These are phyloP conservation scores for Dryobota labecula DNA, from an alignment of 2,888 invertebrate genomes.

Conservation along the genomic window DNA sequence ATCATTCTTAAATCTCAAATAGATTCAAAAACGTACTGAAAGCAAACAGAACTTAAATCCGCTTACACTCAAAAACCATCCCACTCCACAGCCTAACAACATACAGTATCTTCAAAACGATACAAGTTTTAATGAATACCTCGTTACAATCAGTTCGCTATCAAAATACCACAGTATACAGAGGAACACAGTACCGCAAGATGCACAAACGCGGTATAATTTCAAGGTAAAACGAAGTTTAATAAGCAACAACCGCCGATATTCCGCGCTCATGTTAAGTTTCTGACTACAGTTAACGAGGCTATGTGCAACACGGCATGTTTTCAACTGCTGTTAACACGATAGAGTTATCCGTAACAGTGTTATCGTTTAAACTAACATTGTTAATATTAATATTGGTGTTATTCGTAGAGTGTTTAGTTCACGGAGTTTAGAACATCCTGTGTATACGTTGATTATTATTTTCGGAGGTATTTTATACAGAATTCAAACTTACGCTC, in stretches of 20 bases:
- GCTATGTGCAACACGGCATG: slow-evolving; percentile 74
- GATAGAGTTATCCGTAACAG: slow-evolving; percentile 68
- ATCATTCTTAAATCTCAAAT: neutral
- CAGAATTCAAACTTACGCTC: neutral
- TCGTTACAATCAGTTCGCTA: slow-evolving; percentile 60
- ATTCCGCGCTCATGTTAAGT: slow-evolving; percentile 72
- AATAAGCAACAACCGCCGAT: slow-evolving; percentile 81
- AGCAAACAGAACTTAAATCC: slow-evolving; percentile 9
- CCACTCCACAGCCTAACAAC: slow-evolving; percentile 20
- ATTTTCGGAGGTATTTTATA: slow-evolving; percentile 4
- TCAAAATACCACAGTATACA: slow-evolving; percentile 44
- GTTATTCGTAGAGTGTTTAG: slow-evolving; percentile 53
- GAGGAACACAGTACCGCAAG: slow-evolving; percentile 51
- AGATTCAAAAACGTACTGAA: neutral
- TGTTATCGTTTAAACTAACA: slow-evolving; percentile 69
- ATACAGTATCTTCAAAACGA: slow-evolving; percentile 38
- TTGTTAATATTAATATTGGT: slow-evolving; percentile 63
- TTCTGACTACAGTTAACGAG: slow-evolving; percentile 75
- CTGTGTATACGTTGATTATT: slow-evolving; percentile 23
- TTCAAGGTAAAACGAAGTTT: slow-evolving; percentile 78
- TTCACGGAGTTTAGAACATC: slow-evolving; percentile 43
- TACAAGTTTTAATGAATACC: slow-evolving; percentile 60
- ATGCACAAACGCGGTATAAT: slow-evolving; percentile 61
- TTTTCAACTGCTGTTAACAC: slow-evolving; percentile 76
- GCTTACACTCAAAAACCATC: slow-evolving; percentile 12